Conservation (phyloP, 2,888 invertebrate genomes). For the Microplitis manilae region DNA sequence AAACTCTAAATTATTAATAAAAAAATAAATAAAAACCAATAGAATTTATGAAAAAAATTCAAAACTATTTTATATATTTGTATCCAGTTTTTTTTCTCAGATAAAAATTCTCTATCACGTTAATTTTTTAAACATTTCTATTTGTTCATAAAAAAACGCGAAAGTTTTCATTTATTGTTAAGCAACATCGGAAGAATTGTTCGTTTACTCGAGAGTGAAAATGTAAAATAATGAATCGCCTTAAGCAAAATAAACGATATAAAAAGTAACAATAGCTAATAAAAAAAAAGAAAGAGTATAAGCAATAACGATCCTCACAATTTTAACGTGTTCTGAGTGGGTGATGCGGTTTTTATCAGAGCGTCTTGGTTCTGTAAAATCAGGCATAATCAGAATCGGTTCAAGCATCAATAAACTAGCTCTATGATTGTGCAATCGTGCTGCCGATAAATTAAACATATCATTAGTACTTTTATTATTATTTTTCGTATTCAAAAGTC, state of each 20-base stretch:
- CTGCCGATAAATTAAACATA: slow-evolving; percentile 27
- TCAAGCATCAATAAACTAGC: slow-evolving; percentile 72
- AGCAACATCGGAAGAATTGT: too few species aligned
- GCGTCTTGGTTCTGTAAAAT: slow-evolving; percentile 56
- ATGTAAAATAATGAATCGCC: too few species aligned
- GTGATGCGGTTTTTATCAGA: slow-evolving; percentile 56
- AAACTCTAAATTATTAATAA: too few species aligned
- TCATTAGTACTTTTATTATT: slow-evolving; percentile 18
- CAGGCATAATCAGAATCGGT: slow-evolving; percentile 73
- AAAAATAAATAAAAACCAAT: too few species aligned
- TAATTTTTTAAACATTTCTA: too few species aligned
- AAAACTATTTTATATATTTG: too few species aligned
- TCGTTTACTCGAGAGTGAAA: too few species aligned
- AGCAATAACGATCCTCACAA: slow-evolving; percentile 74
- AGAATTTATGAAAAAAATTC: too few species aligned
- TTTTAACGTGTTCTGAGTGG: slow-evolving; percentile 71
- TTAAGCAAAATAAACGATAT: neutral
- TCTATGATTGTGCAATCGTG: slow-evolving; percentile 45
- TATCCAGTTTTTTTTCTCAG: too few species aligned
- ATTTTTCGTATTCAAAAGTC: slow-evolving; percentile 20
- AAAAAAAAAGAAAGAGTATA: slow-evolving; percentile 75
- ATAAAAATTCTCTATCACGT: too few species aligned
- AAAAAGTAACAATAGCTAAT: slow-evolving; percentile 74
- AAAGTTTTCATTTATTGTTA: too few species aligned
- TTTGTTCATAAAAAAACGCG: too few species aligned